phyloP scores from a whole-genome alignment of 2,113 vertebrate genomes.

The Mellivora capensis region DNA sequence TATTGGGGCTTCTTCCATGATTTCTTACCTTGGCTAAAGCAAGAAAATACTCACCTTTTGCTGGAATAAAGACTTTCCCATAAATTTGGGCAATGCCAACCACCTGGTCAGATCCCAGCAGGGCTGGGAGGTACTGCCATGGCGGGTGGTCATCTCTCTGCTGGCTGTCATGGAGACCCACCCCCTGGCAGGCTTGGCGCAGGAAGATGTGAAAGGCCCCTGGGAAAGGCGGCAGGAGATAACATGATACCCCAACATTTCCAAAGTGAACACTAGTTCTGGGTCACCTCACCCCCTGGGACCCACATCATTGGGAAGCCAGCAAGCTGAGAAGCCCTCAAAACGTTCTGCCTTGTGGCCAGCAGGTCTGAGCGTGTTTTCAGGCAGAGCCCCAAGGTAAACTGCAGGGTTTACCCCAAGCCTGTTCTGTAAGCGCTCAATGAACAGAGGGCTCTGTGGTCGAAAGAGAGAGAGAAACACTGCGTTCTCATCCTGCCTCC shows the following conservation, averaged over 20 bases:
- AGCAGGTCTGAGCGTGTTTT: not conserved
- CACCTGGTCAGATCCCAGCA: fast-evolving
- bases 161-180: not conserved
- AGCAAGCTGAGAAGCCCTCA: not conserved
- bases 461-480: not conserved
- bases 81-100: not conserved
- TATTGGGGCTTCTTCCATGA: not conserved
- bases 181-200: fast-evolving
- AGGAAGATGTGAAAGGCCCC: not conserved
- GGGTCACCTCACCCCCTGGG: fast-evolving
- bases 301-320: fast-evolving
- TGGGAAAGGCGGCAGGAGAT: not conserved
- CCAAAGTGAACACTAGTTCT: fast-evolving
- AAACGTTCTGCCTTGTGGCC: fast-evolving
- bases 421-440: not conserved
- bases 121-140: not conserved
- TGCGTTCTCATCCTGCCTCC: not conserved
- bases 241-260: fast-evolving
- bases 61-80: not conserved
- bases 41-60: not conserved
- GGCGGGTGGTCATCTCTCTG: not conserved
- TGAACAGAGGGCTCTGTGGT: not conserved
- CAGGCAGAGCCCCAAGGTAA: not conserved
- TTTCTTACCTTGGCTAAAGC: not conserved
- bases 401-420: not conserved